Conservation (phyloP, 2,113 vertebrate species). For the Diphyllodes magnificus region DNA sequence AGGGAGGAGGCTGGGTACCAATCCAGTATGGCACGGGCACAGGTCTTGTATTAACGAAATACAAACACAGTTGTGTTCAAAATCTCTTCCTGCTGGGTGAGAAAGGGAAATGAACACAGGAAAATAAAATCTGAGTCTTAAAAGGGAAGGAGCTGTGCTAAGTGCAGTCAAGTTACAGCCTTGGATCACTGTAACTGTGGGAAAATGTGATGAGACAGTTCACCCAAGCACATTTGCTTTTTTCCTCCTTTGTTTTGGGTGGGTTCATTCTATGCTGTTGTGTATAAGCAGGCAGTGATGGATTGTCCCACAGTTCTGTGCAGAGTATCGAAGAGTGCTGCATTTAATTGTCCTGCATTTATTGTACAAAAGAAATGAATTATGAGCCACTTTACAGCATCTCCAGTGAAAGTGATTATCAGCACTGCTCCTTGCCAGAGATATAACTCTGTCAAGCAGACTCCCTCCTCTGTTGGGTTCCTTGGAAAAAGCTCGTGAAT, state of each 20-base stretch:
- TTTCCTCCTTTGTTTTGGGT: neutral
- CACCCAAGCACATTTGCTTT: neutral
- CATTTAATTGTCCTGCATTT: constrained; percentile 64
- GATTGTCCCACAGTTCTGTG: constrained; percentile 29
- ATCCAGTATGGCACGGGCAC: neutral
- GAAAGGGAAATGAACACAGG: constrained; percentile 4
- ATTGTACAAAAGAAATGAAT: constrained; percentile 61
- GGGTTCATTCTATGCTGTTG: constrained; percentile 16
- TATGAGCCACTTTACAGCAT: constrained; percentile 61
- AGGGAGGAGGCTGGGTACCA: neutral
- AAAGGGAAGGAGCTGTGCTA: neutral
- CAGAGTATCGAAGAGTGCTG: constrained; percentile 11
- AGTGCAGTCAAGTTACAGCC: neutral
- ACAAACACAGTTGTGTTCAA: neutral
- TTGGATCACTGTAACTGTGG: constrained; percentile 20
- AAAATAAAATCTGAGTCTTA: neutral
- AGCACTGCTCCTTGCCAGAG: constrained; percentile 50
- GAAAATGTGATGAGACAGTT: constrained; percentile 29
- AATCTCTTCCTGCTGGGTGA: neutral
- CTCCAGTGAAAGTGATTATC: constrained; percentile 70
- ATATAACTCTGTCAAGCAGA: constrained; percentile 62
- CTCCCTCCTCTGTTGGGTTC: constrained; percentile 49
- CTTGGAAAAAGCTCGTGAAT: constrained; percentile 44
- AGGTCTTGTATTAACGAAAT: neutral
- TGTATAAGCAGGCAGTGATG: constrained; percentile 40